These are phyloP conservation scores for Hylia prasina DNA, from an alignment of 2,113 vertebrate genomes.

Conservation along the genomic window DNA sequence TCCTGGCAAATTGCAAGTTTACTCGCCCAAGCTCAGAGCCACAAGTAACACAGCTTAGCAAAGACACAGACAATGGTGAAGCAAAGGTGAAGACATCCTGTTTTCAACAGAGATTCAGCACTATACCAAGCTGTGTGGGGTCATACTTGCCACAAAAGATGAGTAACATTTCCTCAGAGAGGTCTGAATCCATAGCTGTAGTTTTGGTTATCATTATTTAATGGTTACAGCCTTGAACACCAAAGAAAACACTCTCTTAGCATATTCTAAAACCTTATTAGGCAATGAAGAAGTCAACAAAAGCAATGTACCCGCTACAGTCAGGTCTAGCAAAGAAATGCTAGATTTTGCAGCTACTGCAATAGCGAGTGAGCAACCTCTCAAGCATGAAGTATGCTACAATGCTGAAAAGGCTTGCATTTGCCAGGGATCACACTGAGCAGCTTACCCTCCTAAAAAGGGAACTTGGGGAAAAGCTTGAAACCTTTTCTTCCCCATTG, in stretches of 20 bases:
- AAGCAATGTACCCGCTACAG: background rate
- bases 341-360: background rate
- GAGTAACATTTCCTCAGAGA: background rate
- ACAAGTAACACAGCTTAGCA: background rate
- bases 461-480: conserved; percentile 17
- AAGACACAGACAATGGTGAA: background rate
- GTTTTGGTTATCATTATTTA: background rate
- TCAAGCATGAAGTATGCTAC: background rate
- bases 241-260: background rate
- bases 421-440: background rate
- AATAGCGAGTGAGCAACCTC: background rate
- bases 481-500: conserved; percentile 9
- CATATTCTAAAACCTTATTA: background rate
- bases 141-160: background rate
- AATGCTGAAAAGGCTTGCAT: conserved; percentile 19
- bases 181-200: background rate
- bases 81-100: background rate
- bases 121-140: background rate
- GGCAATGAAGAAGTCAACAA: background rate
- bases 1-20: background rate
- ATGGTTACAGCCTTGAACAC: background rate
- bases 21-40: background rate
- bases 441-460: conserved; percentile 22
- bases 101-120: background rate
- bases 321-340: background rate